Evolutionary conservation across 1,140 invertebrate species (phyloP).

Genomic region (Helicoverpa armigera): DNA sequence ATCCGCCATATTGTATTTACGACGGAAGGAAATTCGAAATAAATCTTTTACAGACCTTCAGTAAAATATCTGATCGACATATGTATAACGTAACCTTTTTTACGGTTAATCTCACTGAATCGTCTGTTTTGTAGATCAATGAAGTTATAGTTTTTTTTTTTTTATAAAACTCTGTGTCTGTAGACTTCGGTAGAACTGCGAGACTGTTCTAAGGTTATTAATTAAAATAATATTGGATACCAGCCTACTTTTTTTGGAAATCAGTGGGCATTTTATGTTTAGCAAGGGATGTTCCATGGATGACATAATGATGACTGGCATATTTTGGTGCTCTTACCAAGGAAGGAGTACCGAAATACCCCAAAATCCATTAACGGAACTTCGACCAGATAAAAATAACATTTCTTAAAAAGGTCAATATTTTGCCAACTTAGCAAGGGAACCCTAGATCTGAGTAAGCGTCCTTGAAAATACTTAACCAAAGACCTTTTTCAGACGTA

Average conservation of each 20-base stretch:
- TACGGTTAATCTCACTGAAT: constrained; percentile 17
- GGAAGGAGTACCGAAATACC: too few relatives aligned
- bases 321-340: too few relatives aligned
- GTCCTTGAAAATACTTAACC: background rate
- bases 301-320: too few relatives aligned
- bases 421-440: too few relatives aligned
- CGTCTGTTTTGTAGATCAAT: constrained; percentile 3
- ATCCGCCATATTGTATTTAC: constrained; percentile 38
- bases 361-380: too few relatives aligned
- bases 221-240: background rate
- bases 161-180: background rate
- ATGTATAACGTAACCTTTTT: constrained; percentile 7
- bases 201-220: background rate
- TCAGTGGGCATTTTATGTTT: too few relatives aligned
- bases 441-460: background rate
- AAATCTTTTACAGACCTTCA: constrained; percentile 28
- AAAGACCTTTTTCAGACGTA: background rate
- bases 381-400: too few relatives aligned
- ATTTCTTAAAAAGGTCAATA: too few relatives aligned
- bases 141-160: constrained; percentile 8
- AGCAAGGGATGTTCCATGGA: too few relatives aligned
- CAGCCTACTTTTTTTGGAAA: too few relatives aligned
- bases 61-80: constrained; percentile 16
- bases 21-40: constrained; percentile 24
- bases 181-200: background rate